Evolutionary conservation across 1,140 invertebrate species (phyloP).

Genomic region (Heterodera schachtii): DNA sequence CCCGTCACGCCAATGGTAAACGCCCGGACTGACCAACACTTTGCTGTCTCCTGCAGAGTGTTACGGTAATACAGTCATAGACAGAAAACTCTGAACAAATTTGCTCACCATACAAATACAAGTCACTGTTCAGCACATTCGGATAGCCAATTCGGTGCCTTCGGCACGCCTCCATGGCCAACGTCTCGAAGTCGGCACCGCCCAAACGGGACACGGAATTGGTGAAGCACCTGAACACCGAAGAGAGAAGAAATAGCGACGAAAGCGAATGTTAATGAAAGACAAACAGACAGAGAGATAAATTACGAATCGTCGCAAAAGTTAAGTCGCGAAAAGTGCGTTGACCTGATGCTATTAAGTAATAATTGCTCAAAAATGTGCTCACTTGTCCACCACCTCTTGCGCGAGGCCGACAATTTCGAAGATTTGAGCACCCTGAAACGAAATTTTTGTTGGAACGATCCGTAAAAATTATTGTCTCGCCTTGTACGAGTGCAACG

Average conservation of each 20-base stretch:
- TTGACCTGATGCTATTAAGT: neutral
- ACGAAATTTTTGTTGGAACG: neutral
- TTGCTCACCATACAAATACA: conserved; percentile 45
- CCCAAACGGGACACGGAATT: conserved; percentile 93
- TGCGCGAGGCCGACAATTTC: conserved; percentile 91
- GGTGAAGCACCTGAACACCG: conserved; percentile 74
- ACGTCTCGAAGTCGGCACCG: conserved; percentile 83
- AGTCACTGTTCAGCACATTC: conserved; percentile 45
- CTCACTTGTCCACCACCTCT: conserved; percentile 79
- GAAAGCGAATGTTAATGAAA: too few relatives aligned
- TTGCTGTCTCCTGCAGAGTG: conserved; percentile 70
- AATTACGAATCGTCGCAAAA: too few relatives aligned
- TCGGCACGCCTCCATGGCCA: conserved; percentile 84
- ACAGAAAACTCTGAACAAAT: too few relatives aligned
- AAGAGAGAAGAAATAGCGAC: too few relatives aligned
- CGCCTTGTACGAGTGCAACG: conserved; percentile 92
- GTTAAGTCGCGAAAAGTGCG: neutral
- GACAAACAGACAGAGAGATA: too few relatives aligned
- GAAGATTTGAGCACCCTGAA: conserved; percentile 91
- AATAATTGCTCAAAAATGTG: neutral
- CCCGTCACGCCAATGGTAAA: conserved; percentile 91
- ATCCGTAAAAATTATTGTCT: neutral
- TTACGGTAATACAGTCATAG: too few relatives aligned
- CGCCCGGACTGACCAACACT: conserved; percentile 87
- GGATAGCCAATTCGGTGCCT: conserved; percentile 81